Evolutionary conservation across 2,888 invertebrate species (phyloP).

Genomic region (Acheta domesticus): DNA sequence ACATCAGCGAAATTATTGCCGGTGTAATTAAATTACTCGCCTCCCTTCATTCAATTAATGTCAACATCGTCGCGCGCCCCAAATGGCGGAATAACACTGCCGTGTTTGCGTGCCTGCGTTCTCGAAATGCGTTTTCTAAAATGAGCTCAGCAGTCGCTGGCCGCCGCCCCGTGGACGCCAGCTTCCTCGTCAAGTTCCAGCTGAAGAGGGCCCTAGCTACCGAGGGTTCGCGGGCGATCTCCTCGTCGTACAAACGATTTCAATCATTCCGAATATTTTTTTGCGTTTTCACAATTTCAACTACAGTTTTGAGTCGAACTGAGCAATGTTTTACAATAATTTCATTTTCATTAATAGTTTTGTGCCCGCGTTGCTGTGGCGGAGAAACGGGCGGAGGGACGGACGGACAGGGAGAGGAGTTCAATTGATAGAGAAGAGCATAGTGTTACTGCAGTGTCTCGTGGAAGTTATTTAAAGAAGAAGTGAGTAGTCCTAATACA

Average conservation of each 20-base stretch:
- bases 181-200: background rate
- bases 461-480: too few species aligned
- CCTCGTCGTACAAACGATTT: background rate
- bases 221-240: background rate
- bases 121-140: background rate
- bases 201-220: background rate
- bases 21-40: background rate
- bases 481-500: too few species aligned
- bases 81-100: background rate
- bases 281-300: background rate
- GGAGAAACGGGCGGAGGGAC: too few species aligned
- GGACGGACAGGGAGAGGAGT: too few species aligned
- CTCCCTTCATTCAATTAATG: background rate
- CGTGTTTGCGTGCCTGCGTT: background rate
- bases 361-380: too few species aligned
- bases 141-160: background rate
- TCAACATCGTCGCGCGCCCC: background rate
- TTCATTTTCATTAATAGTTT: too few species aligned
- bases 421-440: too few species aligned
- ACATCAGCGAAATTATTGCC: background rate
- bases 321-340: too few species aligned
- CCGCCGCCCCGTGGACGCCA: background rate
- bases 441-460: too few species aligned
- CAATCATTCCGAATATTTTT: background rate
- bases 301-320: too few species aligned